Base-by-base conservation (phyloP, 2,888 invertebrate genomes). In the Agapetus fuscipes region DNA sequence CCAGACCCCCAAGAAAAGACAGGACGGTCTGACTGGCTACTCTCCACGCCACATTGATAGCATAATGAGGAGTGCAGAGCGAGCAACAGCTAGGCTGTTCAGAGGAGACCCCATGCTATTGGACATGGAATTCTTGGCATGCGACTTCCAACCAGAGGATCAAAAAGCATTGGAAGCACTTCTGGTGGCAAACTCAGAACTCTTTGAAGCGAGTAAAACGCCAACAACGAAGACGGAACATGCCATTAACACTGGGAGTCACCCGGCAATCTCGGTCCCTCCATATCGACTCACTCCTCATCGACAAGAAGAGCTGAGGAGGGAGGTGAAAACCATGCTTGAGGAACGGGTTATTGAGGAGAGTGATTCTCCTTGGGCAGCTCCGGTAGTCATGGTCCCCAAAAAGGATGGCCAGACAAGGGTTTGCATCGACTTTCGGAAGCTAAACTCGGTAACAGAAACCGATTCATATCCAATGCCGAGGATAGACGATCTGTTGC, bases 401-500 rank as follows among this genome's bases (percentile, higher is more conserved):
- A 62, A 60, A 39, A 49, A 46, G 33, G 49, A 54, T 46, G 56
- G 53, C 16, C 37, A 38, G 5, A 30, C 48, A 12, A 41, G 58
- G 7, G 41, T 59, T 14, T 57, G 59, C 40, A 50, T 58, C 0
- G 57, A 60, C 34, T 60, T 58, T 32, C 43, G 58, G 30, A 43
- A 17, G n/a, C 13, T 24, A n/a, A 33, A 33, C 6, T 2, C 33
- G 3, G 11, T 33, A 3, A 33, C 33, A 3, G 11, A 10, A 3
- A 11, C 24, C 52, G 47, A 49, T 51, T 26, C 52, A 39, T 62
- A 60, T 28, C 58, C 58, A 1, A 35, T 61, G 10, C 62, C 62
- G 2, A 44, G 57, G 7, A 58, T 62, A 16, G 62, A 62, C 34
- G 60, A 62, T 13, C 40, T 59, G 14, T 34, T 62, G 4, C 56